These are phyloP conservation scores for Trinorchestia longiramus DNA, from an alignment of 1,140 invertebrate species.

Conservation along the genomic window DNA sequence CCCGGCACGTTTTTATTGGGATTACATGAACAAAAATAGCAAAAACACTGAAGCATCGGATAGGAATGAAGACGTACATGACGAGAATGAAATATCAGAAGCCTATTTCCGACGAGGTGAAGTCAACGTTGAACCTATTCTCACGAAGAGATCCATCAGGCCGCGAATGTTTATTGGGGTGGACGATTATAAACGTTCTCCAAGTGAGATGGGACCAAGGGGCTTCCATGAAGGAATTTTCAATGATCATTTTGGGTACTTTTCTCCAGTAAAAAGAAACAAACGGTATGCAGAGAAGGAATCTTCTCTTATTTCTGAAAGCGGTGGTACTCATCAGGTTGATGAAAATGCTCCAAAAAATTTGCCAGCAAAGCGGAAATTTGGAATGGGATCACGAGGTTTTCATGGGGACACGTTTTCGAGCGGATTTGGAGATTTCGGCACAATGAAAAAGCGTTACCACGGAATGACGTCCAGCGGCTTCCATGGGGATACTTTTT, in stretches of 20 bases:
- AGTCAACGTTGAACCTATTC: not conserved
- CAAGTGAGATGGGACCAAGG: constrained; percentile 68
- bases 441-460: constrained; percentile 70
- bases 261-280: constrained; percentile 70
- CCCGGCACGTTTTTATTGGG: not conserved
- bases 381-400: constrained; percentile 66
- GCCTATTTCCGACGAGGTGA: not conserved
- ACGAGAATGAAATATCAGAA: not conserved
- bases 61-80: not conserved
- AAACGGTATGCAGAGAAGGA: constrained; percentile 71
- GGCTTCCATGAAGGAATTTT: constrained; percentile 73
- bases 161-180: constrained; percentile 57
- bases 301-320: constrained; percentile 70
- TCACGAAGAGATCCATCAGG: constrained; percentile 58
- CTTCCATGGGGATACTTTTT: constrained; percentile 73
- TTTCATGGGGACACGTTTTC: constrained; percentile 70
- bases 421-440: constrained; percentile 70
- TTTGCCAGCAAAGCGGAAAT: constrained; percentile 67
- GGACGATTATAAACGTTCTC: constrained; percentile 63
- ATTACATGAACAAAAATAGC: not conserved
- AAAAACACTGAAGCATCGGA: not conserved
- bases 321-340: constrained; percentile 69
- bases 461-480: constrained; percentile 71
- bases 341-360: not conserved
- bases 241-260: constrained; percentile 72